Conservation (phyloP, 2,888 invertebrate genomes). For the Xylota segnis region DNA sequence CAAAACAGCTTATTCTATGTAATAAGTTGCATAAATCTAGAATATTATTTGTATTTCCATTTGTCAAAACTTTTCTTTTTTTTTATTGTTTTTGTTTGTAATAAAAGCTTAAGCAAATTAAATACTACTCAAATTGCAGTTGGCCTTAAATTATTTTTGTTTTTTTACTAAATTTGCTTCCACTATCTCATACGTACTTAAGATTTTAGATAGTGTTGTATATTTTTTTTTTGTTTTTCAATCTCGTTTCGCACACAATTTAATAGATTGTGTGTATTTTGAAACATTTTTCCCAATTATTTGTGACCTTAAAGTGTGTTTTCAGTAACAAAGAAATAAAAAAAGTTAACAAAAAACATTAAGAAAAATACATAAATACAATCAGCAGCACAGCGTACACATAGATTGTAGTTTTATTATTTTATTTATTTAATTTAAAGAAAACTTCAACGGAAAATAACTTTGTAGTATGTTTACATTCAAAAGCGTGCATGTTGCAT, state of each 20-base stretch:
- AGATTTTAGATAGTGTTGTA: constrained; percentile 67
- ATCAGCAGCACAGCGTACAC: constrained; percentile 48
- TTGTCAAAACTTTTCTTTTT: constrained; percentile 31
- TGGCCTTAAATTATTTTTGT: constrained; percentile 47
- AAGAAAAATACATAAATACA: constrained; percentile 42
- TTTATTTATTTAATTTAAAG: constrained; percentile 18
- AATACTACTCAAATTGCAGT: constrained; percentile 73
- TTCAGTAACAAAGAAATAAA: constrained; percentile 77
- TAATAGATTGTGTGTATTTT: constrained; percentile 75
- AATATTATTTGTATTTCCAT: constrained; percentile 41
- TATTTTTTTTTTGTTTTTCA: constrained; percentile 65
- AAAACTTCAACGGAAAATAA: constrained; percentile 3
- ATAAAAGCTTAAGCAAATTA: constrained; percentile 76
- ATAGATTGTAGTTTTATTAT: constrained; percentile 7
- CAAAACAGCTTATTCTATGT: constrained; percentile 66
- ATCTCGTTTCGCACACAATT: constrained; percentile 70
- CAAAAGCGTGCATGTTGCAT: constrained; percentile 67
- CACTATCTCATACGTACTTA: constrained; percentile 57
- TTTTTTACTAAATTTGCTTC: constrained; percentile 39
- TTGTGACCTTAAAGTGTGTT: constrained; percentile 85
- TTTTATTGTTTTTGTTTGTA: constrained; percentile 11
- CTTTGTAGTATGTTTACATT: constrained; percentile 2
- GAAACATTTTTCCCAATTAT: constrained; percentile 84
- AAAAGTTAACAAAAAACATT: background rate
- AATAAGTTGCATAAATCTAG: constrained; percentile 62